Conservation (phyloP, 2,113 vertebrate species). For the Leiothrix lutea region DNA sequence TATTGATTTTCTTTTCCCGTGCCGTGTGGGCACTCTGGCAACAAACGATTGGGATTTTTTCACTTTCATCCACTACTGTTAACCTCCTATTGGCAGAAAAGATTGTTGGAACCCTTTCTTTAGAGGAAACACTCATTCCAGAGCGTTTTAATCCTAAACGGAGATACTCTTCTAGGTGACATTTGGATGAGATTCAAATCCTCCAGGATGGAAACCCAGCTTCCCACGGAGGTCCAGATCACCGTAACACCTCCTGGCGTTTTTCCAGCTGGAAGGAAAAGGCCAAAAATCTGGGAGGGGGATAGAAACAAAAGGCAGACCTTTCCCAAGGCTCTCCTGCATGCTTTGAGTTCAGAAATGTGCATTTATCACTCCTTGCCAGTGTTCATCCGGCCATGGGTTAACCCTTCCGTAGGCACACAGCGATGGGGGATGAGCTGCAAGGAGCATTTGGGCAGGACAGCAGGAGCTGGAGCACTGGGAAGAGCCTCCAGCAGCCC, state of each 20-base stretch:
- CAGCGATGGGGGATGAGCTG: background rate
- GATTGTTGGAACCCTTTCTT: background rate
- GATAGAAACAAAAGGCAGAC: background rate
- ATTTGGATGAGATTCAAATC: background rate
- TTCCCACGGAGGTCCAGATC: too few relatives aligned
- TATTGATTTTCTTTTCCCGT: background rate
- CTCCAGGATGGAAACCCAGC: background rate
- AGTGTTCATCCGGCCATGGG: accelerated
- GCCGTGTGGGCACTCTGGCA: background rate
- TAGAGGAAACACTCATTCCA: background rate
- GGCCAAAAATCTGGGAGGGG: background rate
- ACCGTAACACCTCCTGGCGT: background rate
- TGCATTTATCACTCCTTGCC: accelerated
- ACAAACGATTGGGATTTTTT: background rate
- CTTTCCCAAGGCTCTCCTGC: background rate
- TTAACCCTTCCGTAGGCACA: background rate
- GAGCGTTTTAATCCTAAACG: background rate
- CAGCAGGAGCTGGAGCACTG: background rate
- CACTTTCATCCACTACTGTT: too few relatives aligned
- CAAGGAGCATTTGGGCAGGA: background rate
- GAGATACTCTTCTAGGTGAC: accelerated
- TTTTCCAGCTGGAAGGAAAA: background rate
- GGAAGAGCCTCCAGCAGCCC: background rate
- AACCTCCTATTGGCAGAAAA: background rate
- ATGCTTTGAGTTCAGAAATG: background rate